Evolutionary conservation across 1,140 invertebrate species (phyloP), one percentile per base, ranked within the genome.

Genomic region (Bombus picipes): DNA sequence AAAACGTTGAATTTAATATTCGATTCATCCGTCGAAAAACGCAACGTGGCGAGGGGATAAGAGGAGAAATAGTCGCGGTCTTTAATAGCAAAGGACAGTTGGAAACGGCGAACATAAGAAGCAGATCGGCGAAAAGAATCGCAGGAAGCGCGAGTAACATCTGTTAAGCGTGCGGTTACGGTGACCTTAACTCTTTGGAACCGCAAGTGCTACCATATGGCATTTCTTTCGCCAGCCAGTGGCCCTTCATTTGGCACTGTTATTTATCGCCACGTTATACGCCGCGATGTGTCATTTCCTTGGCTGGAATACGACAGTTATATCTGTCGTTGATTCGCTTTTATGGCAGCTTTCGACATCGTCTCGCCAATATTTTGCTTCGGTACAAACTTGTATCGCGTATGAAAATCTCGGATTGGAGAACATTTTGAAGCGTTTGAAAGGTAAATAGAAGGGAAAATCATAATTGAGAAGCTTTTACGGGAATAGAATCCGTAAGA

Each of bases 101-200:
- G 25, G 28, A 57, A 10, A 73, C 9, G 9, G 6, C 22, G 53
- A 18, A 41, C 12, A 32, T 37, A 28, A 34, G 4, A 22, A n/a
- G 9, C 34, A 28, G 3, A 22, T 72, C 18, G 80, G 4, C 9
- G 47, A 22, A 73, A 72, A 25, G 28, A 57, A 57, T 80, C 43
- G 43, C 34, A 53, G 78, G 34, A 43, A 62, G 1, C 70, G 53
- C n/a, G 70, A n/a, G n/a, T 62, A 74, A 74, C 80, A 81, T 81
- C 37, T 81, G 80, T 62, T n/a, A 74, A 81, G 39, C 70, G 74
- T 74, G 70, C 37, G 70, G 53, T 81, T 72, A 32, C 34, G 28
- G 37, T 59, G 53, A 13, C 39, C 80, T 74, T 74, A 62, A 81
- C 70, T 41, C 72, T 25, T 22, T 34, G 13, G 59, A 59, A 74